Conservation (phyloP, 2,888 invertebrate genomes). For the Yponomeuta evonymella region DNA sequence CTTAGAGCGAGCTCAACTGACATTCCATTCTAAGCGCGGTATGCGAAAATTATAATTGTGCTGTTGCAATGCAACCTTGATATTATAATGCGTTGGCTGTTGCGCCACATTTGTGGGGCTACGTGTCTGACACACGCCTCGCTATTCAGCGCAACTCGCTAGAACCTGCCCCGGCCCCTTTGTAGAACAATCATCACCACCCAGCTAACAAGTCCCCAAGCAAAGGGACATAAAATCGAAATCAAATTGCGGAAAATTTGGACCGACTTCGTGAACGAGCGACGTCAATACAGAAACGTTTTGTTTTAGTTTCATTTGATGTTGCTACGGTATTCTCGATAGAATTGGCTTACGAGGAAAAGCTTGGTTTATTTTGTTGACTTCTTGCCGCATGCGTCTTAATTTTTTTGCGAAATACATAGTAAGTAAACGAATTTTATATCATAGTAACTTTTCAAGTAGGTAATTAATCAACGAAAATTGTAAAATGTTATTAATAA, state of each 20-base stretch:
- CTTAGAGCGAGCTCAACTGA: slow-evolving; percentile 6
- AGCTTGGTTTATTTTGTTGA: neutral
- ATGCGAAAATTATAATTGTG: slow-evolving; percentile 14
- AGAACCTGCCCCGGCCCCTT: neutral
- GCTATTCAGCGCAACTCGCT: neutral
- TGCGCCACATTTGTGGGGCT: slow-evolving; percentile 11
- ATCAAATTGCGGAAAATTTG: neutral
- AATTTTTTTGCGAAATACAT: no score
- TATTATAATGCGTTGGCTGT: slow-evolving; percentile 15
- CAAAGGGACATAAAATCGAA: neutral
- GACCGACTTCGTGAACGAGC: neutral
- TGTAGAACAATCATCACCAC: neutral
- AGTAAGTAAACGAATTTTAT: no score
- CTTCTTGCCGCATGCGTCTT: neutral
- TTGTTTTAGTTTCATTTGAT: slow-evolving; percentile 2
- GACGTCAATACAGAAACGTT: neutral
- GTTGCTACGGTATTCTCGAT: neutral
- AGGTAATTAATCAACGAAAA: neutral
- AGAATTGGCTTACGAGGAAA: slow-evolving; percentile 1
- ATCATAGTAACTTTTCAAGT: no score
- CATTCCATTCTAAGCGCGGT: slow-evolving; percentile 18
- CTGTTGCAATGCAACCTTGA: slow-evolving; percentile 15
- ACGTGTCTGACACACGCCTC: slow-evolving; percentile 4
- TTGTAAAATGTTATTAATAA: neutral
- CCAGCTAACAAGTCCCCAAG: slow-evolving; percentile 1